Conservation (phyloP, 64 coral and sea anemone genomes). For the Porites lutea region DNA sequence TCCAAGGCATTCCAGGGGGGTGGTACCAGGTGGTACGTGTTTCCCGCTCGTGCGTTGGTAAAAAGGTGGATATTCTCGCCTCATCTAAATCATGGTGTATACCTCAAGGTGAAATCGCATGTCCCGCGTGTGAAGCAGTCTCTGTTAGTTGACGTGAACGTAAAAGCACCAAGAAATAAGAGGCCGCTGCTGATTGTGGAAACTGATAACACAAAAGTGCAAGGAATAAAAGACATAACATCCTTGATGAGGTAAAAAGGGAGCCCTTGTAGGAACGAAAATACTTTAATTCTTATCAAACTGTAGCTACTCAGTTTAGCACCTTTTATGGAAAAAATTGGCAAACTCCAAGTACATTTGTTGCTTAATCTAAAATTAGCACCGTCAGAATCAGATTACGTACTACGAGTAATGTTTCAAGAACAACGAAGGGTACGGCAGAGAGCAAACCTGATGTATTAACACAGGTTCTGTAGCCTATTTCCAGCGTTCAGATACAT, state of each 20-base stretch:
- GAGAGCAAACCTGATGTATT: no score
- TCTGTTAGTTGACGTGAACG: background rate
- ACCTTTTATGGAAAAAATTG: no score
- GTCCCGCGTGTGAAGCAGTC: background rate
- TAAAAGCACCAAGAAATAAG: background rate
- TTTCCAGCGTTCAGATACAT: no score
- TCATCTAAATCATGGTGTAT: background rate
- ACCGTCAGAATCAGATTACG: no score
- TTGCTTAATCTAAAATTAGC: no score
- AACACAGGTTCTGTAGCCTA: no score
- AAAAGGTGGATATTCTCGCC: constrained; percentile 3
- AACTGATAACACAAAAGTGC: constrained; percentile 6
- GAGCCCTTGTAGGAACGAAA: no score
- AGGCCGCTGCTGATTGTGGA: constrained; percentile 8
- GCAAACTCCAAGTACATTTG: no score
- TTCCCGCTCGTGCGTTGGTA: constrained; percentile 4
- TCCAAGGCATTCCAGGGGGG: background rate
- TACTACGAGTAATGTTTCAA: no score
- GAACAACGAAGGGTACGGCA: no score
- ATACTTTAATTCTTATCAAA: no score
- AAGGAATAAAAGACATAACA: background rate
- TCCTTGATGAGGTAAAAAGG: background rate
- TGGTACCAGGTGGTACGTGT: background rate
- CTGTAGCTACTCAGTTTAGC: no score
- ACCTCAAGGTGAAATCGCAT: background rate